Conservation (phyloP, 2,113 vertebrate species). For the Sturnus vulgaris region DNA sequence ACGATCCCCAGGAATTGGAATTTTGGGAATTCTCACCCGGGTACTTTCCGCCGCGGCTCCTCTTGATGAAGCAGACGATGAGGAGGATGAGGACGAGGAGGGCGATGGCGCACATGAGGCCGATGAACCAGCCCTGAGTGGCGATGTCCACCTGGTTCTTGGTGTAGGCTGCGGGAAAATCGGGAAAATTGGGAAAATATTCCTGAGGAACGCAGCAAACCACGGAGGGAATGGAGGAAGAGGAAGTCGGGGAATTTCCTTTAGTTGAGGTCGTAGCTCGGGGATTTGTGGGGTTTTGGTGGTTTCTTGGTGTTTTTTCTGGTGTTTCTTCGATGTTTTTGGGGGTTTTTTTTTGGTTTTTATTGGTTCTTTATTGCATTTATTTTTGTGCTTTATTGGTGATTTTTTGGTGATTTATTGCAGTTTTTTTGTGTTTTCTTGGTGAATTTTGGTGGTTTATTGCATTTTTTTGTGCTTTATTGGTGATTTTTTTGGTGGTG, state of each 20-base stretch:
- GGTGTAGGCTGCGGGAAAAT: slow-evolving; percentile 82
- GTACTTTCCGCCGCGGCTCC: slow-evolving; percentile 95
- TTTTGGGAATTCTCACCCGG: slow-evolving; percentile 73
- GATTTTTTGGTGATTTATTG: no score
- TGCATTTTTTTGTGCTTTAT: no score
- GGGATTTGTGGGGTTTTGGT: neutral
- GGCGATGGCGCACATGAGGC: slow-evolving; percentile 96
- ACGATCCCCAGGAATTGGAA: fast-evolving
- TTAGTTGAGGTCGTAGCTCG: neutral
- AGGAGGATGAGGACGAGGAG: slow-evolving; percentile 96
- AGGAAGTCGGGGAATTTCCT: neutral
- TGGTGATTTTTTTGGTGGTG: no score
- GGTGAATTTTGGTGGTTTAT: no score
- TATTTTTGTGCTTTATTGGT: no score
- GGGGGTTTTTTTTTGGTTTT: no score
- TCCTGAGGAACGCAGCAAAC: neutral
- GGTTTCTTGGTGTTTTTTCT: no score
- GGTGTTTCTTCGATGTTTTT: no score
- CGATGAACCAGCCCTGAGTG: slow-evolving; percentile 99
- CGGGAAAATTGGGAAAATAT: neutral
- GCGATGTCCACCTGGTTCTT: slow-evolving; percentile 93
- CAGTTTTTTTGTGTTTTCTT: no score
- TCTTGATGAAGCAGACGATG: slow-evolving; percentile 98
- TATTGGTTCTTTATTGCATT: neutral
- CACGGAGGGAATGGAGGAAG: neutral